A percentile compares a stretch with the other conserved stretches of the same genome.
These are phyloP conservation scores for Nysson spinosus DNA, from an alignment of 2,888 invertebrate species.

Conservation along the genomic window DNA sequence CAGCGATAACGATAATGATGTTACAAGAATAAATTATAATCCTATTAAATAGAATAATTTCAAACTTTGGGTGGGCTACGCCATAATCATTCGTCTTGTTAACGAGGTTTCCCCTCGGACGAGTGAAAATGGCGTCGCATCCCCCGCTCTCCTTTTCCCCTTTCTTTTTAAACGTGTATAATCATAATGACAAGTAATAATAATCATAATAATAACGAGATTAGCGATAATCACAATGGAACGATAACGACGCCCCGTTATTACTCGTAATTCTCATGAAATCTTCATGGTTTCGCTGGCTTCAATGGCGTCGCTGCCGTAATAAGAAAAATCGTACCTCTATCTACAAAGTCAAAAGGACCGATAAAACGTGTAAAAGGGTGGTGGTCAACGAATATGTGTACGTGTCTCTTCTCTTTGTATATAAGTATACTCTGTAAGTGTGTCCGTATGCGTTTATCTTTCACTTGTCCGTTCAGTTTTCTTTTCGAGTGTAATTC, in stretches of 20 bases:
- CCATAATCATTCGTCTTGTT: too few species aligned
- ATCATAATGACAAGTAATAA: constrained; percentile 41
- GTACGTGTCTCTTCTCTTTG: not conserved
- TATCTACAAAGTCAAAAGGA: constrained; percentile 64
- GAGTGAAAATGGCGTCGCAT: not conserved
- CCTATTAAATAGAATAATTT: constrained; percentile 45
- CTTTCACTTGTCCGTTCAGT: constrained; percentile 17
- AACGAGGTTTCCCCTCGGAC: too few species aligned
- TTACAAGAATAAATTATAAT: constrained; percentile 63
- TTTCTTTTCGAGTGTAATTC: too few species aligned
- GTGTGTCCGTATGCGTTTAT: constrained; percentile 1
- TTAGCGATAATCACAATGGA: constrained; percentile 56
- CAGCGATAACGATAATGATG: constrained; percentile 56
- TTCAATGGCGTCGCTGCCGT: constrained; percentile 29
- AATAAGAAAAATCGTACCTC: constrained; percentile 58
- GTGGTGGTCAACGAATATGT: constrained; percentile 56
- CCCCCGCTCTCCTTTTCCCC: not conserved
- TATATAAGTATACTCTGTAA: constrained; percentile 1
- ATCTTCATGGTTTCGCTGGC: constrained; percentile 7
- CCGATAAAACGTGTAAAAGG: constrained; percentile 65
- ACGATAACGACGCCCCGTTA: constrained; percentile 22
- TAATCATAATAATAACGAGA: constrained; percentile 50
- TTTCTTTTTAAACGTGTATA: constrained; percentile 14
- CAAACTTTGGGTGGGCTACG: constrained; percentile 16
- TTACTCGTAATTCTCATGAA: too few species aligned